Base-by-base conservation (phyloP, 2,113 vertebrate genomes). In the Nannobrachium achirus region DNA sequence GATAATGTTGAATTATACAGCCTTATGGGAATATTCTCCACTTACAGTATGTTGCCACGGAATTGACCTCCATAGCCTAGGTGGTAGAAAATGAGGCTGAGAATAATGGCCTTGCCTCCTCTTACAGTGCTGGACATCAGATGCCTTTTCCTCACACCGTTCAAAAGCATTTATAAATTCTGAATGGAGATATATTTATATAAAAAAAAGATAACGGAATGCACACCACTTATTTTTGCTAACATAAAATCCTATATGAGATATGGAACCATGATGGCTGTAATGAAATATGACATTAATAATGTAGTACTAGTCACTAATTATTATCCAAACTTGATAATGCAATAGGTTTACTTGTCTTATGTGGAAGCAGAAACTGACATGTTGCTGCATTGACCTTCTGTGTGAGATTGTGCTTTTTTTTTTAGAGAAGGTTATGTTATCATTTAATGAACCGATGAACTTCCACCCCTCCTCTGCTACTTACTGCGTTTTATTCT, bases 121-220 rank as follows among this genome's bases (percentile, higher is more conserved):
- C 51, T 56, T 10, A 58, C 45, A 73, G 75, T 33, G 69, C 73
- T 64, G 73, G 67, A 77, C 65, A 78, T 70, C 59, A 16, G 76
- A 84, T 79, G 76, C 73, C 82, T 86, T 86, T 65, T 69, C 33
- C 64, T 63, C 69, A 58, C 8, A 2, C 38, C 39, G 53, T 53
- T 46, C 19, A 13, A 78, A 93, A 93, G 51, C 58, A 89, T 95
- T 95, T 95, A 94, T 93, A 33, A 89, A 89, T 59, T 86, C 68
- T 85, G 91, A 92, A 71, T 87, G 86, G 88, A 89, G 83, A 59
- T 88, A 89, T 94, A 94, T 94, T 94, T 95, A 94, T 94, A 95
- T 92, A 90, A 90, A 85, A 89, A 86, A 75, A 55, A 90, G 92
- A 84, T 83, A 61, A 80, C 69, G 65, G 78, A 63, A 94, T 75